Base-by-base conservation (phyloP, 2,113 vertebrate genomes). In the Pteruthius melanotis region DNA sequence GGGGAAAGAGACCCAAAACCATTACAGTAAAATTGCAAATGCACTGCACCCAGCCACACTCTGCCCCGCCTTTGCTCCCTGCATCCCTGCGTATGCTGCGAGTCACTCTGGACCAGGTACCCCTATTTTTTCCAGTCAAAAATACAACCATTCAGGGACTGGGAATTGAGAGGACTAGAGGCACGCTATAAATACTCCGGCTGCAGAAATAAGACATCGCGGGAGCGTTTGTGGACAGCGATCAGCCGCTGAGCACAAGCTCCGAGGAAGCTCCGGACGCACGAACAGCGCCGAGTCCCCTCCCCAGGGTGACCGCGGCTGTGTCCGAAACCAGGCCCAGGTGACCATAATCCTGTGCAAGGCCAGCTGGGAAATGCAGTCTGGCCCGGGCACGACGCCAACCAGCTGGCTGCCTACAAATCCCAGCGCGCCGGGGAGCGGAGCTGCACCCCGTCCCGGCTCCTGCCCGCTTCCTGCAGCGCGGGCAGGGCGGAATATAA, bases 21-120 rank as follows among this genome's bases (percentile, higher is more conserved):
- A 24, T 18, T 10, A 49, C 28, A 50, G n/a, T 28, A 53, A 70
- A 74, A 45, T 7, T 23, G 33, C 10, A 39, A 18, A n/a, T 3
- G 6, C 2, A 0, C 28, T 45, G 39, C 7, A 35, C 8, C 31
- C 45, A 24, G 60, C 35, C 49, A 13, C 0, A 0, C 19, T 39
- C 56, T 26, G 7, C 40, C 7, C 47, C 39, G 49, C 47, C 47
- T 56, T 59, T 45, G 21, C 26, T 63, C 56, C 47, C 47, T 0
- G 2, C 39, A 37, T 15, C 20, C 54, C 35, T 26, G 13, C n/a
- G 35, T 5, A 10, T 0, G 0, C 53, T 44, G 13, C 7, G 16
- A 83, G 33, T 30, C 1, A 3, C 35, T 53, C n/a, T 13, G 23
- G 39, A 39, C 17, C 17, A 15, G 8, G 15, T 18, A 44, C 6